Conservation (phyloP, 2,888 invertebrate genomes). For the Antheraea assamensis region DNA sequence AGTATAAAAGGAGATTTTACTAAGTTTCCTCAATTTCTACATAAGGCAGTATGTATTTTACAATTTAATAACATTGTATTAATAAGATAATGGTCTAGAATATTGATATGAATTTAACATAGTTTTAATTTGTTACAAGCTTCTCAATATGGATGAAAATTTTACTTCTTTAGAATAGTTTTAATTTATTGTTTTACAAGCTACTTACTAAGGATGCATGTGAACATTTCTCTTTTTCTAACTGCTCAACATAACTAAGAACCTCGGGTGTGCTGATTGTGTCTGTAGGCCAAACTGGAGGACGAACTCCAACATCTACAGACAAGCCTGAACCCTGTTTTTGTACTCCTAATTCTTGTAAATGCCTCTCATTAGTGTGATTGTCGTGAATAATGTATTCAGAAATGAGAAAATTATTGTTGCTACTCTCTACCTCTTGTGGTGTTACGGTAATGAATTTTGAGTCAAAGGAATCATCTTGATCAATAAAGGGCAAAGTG, state of each 20-base stretch:
- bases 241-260: constrained; percentile 69
- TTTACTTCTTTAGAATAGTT: background rate
- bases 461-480: constrained; percentile 69
- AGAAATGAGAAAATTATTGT: constrained; percentile 58
- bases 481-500: constrained; percentile 67
- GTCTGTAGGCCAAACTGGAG: constrained; percentile 51
- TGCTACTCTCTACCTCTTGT: constrained; percentile 62
- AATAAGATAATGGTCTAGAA: background rate
- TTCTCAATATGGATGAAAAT: background rate
- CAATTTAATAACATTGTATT: background rate
- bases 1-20: background rate
- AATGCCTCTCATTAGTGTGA: constrained; percentile 31
- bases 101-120: background rate
- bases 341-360: constrained; percentile 35
- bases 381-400: constrained; percentile 57
- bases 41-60: background rate
- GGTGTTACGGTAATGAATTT: constrained; percentile 66
- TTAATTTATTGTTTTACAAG: background rate
- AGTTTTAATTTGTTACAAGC: background rate
- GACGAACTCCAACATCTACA: constrained; percentile 57
- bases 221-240: constrained; percentile 68
- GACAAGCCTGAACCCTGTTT: constrained; percentile 47
- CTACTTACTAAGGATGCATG: constrained; percentile 52
- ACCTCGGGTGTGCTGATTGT: constrained; percentile 75
- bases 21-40: background rate